Evolutionary conservation across 1,140 invertebrate species (phyloP).

Genomic region (Trichonephila clavipes): DNA sequence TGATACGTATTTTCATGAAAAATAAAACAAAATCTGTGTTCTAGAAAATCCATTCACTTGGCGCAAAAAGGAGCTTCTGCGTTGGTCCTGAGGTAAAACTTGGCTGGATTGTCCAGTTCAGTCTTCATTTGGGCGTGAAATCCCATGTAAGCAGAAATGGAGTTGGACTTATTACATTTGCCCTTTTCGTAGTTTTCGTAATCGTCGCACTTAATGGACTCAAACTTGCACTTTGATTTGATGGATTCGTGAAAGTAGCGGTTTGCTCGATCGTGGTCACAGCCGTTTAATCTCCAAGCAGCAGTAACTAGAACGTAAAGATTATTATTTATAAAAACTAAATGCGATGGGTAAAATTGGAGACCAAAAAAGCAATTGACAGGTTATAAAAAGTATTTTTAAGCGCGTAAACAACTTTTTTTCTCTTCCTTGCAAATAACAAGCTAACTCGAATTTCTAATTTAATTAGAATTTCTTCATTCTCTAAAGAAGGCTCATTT

Average conservation of each 20-base stretch:
- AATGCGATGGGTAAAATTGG: no score
- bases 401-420: no score
- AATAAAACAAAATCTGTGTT: no score
- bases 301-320: slow-evolving; percentile 82
- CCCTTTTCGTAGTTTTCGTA: background rate
- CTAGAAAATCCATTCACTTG: no score
- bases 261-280: background rate
- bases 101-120: background rate
- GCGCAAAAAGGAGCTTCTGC: slow-evolving; percentile 26
- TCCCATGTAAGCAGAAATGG: background rate
- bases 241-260: slow-evolving; percentile 12
- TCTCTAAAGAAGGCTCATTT: no score
- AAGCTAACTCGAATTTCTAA: no score
- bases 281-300: background rate
- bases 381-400: no score
- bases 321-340: background rate
- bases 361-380: no score
- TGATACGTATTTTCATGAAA: no score
- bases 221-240: background rate
- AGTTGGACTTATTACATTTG: background rate
- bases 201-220: background rate
- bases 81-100: slow-evolving; percentile 20
- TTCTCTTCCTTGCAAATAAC: no score
- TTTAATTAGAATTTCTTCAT: no score
- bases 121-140: background rate